Evolutionary conservation across 1,140 invertebrate species (phyloP).

Genomic region (Chymomyza costata): DNA sequence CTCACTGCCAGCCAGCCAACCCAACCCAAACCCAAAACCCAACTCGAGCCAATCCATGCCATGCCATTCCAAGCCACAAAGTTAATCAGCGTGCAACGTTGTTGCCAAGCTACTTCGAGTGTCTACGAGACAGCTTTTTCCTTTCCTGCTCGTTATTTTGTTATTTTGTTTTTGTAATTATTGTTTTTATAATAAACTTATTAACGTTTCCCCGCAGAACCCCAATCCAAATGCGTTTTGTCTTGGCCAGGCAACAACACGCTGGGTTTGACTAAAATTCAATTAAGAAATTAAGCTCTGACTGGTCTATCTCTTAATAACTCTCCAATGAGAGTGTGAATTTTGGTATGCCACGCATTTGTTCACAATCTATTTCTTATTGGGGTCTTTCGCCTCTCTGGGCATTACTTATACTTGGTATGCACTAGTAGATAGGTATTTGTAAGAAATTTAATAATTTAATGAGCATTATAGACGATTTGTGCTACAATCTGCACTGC

Average conservation of each 20-base stretch:
- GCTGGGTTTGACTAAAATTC: slow-evolving; percentile 56
- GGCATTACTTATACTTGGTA: too few relatives aligned
- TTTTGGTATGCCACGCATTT: slow-evolving; percentile 38
- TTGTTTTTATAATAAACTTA: slow-evolving; percentile 72
- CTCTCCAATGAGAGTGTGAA: slow-evolving; percentile 6
- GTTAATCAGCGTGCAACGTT: slow-evolving; percentile 70
- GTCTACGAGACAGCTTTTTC: slow-evolving; percentile 42
- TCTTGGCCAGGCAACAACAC: slow-evolving; percentile 23
- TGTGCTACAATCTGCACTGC: too few relatives aligned
- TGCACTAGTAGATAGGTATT: too few relatives aligned
- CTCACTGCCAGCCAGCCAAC: neutral
- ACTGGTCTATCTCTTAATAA: too few relatives aligned
- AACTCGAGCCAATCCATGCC: neutral
- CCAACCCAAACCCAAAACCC: slow-evolving; percentile 1
- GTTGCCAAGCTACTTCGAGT: too few relatives aligned
- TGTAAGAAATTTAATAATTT: too few relatives aligned
- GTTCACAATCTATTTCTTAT: slow-evolving; percentile 69
- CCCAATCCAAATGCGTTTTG: slow-evolving; percentile 40
- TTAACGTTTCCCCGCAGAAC: slow-evolving; percentile 39
- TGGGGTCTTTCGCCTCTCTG: slow-evolving; percentile 37
- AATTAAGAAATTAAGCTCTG: slow-evolving; percentile 63
- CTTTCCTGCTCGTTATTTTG: slow-evolving; percentile 11
- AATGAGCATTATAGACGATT: too few relatives aligned
- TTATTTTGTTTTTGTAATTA: slow-evolving; percentile 49
- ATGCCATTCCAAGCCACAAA: slow-evolving; percentile 42